Evolutionary conservation across 2,113 vertebrate species (phyloP), one percentile per base, ranked within the genome.

Genomic region (Caretta caretta): DNA sequence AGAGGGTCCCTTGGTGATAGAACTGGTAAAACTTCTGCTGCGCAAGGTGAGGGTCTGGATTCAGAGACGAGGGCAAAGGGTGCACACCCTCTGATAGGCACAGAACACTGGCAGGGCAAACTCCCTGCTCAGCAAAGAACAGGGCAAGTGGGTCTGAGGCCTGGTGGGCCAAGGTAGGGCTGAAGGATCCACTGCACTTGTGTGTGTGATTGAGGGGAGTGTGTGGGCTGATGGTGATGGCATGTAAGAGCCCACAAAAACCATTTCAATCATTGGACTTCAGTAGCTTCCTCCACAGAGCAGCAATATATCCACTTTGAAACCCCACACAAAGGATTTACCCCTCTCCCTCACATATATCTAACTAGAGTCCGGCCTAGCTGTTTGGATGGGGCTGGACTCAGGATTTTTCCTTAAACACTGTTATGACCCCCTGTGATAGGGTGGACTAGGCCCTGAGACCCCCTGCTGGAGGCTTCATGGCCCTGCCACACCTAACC

Each of bases 321-420:
- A 29, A 19, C 38, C 89, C 31, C 56, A 91, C 85, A 5, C 24
- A 57, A 27, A 57, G 24, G 56, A 57, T 57, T 57, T 57, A 57
- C 24, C 56, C 8, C 10, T 57, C 24, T 72, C 6, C 5, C 9
- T 9, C 1, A 9, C 89, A 1, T 3, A 1, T 7, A 1, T 48
- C 54, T 65, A 35, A 14, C 20, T 93, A 17, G 7, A 48, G 94
- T 35, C 59, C 48, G 1, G 0, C 0, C 59, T 90, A 85, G 56
- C 29, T 86, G 31, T 94, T 89, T 89, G 87, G 9, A 24, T 56
- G 25, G 69, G 56, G 51, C 29, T 72, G 8, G 59, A 5, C 35
- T 92, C 19, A 62, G 38, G 8, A 17, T 2, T 12, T 87, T 87
- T 79, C 5, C 53, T 69, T 90, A 92, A 92, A 82, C 54, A 31